Percentiles rank a stretch among this genome's conserved stretches.
Evolutionary conservation across 2,797 vertebrate genomes (phyloP).

Genomic region (Pipistrellus nathusii): DNA sequence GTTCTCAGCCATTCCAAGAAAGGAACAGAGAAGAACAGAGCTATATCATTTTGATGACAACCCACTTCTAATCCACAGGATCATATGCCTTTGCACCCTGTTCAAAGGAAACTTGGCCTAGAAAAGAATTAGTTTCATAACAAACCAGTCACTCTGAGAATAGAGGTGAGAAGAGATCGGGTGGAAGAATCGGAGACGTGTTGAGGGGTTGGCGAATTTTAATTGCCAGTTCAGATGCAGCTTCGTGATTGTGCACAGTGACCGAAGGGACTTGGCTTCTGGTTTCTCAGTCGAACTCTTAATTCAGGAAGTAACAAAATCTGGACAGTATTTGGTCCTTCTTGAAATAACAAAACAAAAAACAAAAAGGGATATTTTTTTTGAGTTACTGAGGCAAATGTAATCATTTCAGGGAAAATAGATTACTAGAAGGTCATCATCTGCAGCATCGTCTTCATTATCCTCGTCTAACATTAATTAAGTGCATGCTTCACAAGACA

Average conservation of each 20-base stretch:
- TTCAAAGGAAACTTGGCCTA: conserved; percentile 84
- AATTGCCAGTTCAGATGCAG: conserved; percentile 74
- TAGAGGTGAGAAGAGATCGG: conserved; percentile 84
- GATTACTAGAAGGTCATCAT: conserved; percentile 65
- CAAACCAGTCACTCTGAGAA: conserved; percentile 85
- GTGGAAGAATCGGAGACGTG: conserved; percentile 68
- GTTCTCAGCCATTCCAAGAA: conserved; percentile 85
- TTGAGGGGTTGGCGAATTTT: conserved; percentile 70
- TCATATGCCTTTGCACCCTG: conserved; percentile 85
- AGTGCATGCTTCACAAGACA: background rate
- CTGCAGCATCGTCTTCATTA: conserved; percentile 12
- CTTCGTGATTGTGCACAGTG: conserved; percentile 44
- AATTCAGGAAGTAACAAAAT: conserved; percentile 57
- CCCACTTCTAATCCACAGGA: conserved; percentile 84
- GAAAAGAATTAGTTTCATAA: conserved; percentile 85
- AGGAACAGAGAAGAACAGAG: conserved; percentile 84
- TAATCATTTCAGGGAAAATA: conserved; percentile 66
- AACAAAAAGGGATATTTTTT: background rate
- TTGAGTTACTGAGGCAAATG: conserved; percentile 66
- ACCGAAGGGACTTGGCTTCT: conserved; percentile 69
- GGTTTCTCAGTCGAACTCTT: conserved; percentile 25
- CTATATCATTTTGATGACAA: conserved; percentile 84
- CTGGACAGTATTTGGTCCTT: conserved; percentile 25
- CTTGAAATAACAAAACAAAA: background rate
- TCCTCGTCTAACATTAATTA: conserved; percentile 19